A percentile compares a stretch with the other conserved stretches of the same genome.
Evolutionary conservation across 2,113 vertebrate species (phyloP).

Genomic region (Rostratula benghalensis): DNA sequence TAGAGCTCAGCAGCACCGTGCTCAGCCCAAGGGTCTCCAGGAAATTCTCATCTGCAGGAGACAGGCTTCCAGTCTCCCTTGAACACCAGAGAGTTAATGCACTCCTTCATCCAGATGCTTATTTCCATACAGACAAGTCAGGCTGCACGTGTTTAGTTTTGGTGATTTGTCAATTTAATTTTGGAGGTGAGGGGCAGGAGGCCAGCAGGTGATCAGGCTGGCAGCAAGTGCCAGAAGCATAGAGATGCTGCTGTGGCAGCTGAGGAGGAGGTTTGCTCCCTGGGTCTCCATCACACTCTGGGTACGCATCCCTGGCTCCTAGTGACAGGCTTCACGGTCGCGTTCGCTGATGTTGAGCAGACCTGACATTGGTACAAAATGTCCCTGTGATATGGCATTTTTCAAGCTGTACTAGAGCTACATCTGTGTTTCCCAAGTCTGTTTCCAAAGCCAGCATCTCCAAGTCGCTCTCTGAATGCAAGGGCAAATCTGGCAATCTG

Average conservation of each 20-base stretch:
- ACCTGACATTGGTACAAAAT: neutral
- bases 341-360: neutral
- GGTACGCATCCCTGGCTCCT: rapidly evolving
- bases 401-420: neutral
- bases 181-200: neutral
- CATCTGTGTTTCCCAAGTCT: neutral
- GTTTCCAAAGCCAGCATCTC: neutral
- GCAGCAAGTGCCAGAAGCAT: neutral
- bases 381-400: rapidly evolving
- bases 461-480: neutral
- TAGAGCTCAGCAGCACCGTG: neutral
- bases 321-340: neutral
- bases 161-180: neutral
- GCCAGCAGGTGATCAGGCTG: neutral
- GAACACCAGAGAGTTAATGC: neutral
- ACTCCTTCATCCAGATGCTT: neutral
- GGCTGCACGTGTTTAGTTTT: neutral
- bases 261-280: neutral
- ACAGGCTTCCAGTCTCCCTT: rapidly evolving
- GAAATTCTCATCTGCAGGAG: neutral
- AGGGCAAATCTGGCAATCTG: neutral
- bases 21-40: neutral
- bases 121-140: neutral
- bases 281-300: rapidly evolving
- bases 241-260: neutral